Evolutionary conservation across 2,113 vertebrate species (phyloP).

Genomic region (Sinocyclocheilus anshuiensis): DNA sequence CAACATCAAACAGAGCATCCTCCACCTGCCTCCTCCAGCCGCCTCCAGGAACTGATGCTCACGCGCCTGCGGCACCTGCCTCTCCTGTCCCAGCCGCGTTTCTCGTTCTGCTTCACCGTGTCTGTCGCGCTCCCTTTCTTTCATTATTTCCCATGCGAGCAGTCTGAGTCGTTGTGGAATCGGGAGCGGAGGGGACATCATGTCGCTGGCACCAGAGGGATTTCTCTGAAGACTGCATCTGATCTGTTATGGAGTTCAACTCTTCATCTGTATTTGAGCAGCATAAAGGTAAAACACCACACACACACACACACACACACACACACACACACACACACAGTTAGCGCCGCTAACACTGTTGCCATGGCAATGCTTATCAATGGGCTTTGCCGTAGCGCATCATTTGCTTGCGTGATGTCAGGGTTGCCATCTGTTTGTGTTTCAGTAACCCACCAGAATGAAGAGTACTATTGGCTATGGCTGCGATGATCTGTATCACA

Average conservation of each 20-base stretch:
- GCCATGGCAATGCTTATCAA: conserved; percentile 60
- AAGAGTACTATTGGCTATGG: not conserved
- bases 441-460: too few relatives aligned
- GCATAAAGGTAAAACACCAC: conserved; percentile 80
- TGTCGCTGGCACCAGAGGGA: conserved; percentile 17
- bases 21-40: not conserved
- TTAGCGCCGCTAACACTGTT: conserved; percentile 53
- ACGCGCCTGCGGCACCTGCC: not conserved
- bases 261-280: conserved; percentile 84
- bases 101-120: not conserved
- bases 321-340: not conserved
- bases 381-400: conserved; percentile 27
- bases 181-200: not conserved
- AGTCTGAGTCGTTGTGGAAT: not conserved
- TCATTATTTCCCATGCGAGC: not conserved
- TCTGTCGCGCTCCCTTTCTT: not conserved
- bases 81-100: not conserved
- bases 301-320: not conserved
- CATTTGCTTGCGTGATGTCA: conserved; percentile 18
- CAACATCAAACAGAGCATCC: conserved; percentile 43
- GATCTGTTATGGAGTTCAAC: conserved; percentile 84
- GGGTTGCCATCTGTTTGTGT: not conserved
- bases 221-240: conserved; percentile 37
- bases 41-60: conserved; percentile 34
- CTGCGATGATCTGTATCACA: not conserved